Evolutionary conservation across 2,888 invertebrate genomes (phyloP).

Genomic region (Sarcophaga subvicina): DNA sequence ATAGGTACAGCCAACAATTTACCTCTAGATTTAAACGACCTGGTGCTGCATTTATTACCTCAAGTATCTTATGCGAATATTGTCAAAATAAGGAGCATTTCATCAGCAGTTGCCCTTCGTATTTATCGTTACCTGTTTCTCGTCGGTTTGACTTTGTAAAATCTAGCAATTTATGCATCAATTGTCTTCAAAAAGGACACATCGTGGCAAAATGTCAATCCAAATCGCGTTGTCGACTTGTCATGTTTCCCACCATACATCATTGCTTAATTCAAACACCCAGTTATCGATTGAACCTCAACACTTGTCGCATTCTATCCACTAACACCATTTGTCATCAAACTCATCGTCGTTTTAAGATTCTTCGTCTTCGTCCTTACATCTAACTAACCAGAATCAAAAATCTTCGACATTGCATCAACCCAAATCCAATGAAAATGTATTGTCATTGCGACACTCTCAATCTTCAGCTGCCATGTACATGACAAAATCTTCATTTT

Average conservation of each 20-base stretch:
- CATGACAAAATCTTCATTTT: too few species aligned
- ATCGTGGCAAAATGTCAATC: constrained; percentile 18
- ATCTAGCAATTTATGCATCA: neutral
- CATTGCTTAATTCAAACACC: neutral
- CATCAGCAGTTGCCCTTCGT: neutral
- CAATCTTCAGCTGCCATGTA: too few species aligned
- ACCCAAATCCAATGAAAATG: too few species aligned
- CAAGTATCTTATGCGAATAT: constrained; percentile 23
- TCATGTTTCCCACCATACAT: constrained; percentile 1
- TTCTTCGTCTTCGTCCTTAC: neutral
- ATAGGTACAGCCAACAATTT: neutral
- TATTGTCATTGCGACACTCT: too few species aligned
- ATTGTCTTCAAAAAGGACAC: constrained; percentile 9
- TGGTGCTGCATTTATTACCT: constrained; percentile 13
- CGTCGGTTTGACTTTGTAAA: constrained; percentile 12
- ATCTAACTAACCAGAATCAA: too few species aligned
- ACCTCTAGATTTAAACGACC: neutral
- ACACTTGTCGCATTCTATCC: neutral
- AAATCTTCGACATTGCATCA: too few species aligned
- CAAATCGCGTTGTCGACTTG: constrained; percentile 31
- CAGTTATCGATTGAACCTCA: neutral
- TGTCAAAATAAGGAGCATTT: constrained; percentile 27
- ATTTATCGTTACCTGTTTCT: constrained; percentile 8
- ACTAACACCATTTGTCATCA: neutral
- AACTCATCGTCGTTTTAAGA: constrained; percentile 7